Percentiles rank a stretch among this genome's conserved stretches.
Conservation (phyloP, 2,888 invertebrate species). For the Orthosia gothica region DNA sequence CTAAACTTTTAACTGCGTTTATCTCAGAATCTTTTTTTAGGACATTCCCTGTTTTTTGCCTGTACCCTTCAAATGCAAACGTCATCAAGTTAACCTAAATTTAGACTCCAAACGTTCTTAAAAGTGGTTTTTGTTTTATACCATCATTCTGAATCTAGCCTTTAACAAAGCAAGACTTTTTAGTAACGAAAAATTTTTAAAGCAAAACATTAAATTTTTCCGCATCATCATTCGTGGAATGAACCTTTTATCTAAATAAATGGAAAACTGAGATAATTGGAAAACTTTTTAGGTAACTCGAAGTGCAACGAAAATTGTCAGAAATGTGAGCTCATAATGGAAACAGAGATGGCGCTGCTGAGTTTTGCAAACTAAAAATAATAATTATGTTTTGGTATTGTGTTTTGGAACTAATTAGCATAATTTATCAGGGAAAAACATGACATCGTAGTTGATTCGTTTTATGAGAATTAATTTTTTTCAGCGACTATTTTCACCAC, state of each 20-base stretch:
- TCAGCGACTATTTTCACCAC: neutral
- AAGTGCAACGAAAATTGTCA: conserved; percentile 51
- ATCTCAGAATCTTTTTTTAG: no score
- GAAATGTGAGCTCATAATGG: conserved; percentile 35
- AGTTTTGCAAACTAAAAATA: conserved; percentile 32
- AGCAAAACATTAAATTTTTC: conserved; percentile 29
- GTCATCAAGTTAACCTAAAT: conserved; percentile 43
- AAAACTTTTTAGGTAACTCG: conserved; percentile 59
- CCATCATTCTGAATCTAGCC: neutral
- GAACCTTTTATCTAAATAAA: conserved; percentile 54
- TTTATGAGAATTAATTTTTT: neutral
- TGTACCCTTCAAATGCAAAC: conserved; percentile 10
- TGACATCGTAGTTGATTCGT: no score
- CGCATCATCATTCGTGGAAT: conserved; percentile 31
- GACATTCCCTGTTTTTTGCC: no score
- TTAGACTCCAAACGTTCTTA: conserved; percentile 3
- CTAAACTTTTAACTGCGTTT: no score
- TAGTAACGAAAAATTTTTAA: conserved; percentile 11
- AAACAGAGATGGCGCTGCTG: conserved; percentile 28
- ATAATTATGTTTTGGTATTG: conserved; percentile 15
- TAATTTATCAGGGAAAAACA: neutral
- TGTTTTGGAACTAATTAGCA: conserved; percentile 10
- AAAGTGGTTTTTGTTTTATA: conserved; percentile 15
- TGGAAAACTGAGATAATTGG: conserved; percentile 58
- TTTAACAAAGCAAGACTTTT: conserved; percentile 31